A percentile compares a stretch with the other conserved stretches of the same genome.
These are phyloP conservation scores for Trichacis sp. DNA, from an alignment of 2,888 invertebrate genomes.

Conservation along the genomic window DNA sequence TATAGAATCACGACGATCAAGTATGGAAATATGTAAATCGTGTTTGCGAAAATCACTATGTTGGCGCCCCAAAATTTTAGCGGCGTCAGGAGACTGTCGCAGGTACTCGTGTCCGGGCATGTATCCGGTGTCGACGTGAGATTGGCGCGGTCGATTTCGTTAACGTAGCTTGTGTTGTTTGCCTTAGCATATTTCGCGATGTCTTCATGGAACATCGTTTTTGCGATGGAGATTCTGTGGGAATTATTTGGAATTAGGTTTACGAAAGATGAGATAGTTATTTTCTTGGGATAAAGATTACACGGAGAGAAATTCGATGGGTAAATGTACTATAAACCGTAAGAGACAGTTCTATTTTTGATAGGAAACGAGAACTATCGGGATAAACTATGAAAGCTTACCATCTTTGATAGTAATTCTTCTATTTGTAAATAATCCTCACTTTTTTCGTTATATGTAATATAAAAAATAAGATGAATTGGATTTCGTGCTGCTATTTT, in stretches of 20 bases:
- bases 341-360: too few species aligned
- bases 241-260: background rate
- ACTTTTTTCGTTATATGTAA: too few species aligned
- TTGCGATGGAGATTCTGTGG: background rate
- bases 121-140: conserved; percentile 29
- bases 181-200: background rate
- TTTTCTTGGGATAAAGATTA: too few species aligned
- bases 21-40: conserved; percentile 55
- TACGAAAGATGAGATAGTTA: background rate
- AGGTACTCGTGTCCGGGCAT: conserved; percentile 28
- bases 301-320: too few species aligned
- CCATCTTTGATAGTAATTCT: too few species aligned
- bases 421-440: too few species aligned
- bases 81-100: conserved; percentile 48
- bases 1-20: conserved; percentile 49
- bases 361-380: too few species aligned
- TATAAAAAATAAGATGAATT: too few species aligned
- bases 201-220: background rate
- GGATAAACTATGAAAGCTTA: too few species aligned
- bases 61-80: conserved; percentile 55
- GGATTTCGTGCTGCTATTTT: too few species aligned
- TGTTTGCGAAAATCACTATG: conserved; percentile 54
- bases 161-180: conserved; percentile 7
- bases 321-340: too few species aligned
- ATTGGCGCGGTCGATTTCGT: conserved; percentile 41